Conservation (phyloP, 2,113 vertebrate species). For the Engraulis encrasicolus region DNA sequence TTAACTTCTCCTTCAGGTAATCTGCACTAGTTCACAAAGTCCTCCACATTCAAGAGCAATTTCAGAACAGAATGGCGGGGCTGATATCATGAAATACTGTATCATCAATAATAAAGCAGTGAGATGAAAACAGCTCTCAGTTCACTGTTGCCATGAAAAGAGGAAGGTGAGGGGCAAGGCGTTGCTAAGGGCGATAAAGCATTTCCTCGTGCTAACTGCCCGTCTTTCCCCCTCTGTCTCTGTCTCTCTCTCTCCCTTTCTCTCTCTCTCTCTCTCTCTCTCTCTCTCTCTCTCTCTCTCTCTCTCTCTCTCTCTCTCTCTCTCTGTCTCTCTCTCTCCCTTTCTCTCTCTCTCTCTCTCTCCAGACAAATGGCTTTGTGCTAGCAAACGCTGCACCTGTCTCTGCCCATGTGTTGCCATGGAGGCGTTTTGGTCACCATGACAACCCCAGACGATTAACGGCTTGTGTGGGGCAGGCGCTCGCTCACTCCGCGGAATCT, state of each 20-base stretch:
- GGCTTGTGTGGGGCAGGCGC: slow-evolving; percentile 32
- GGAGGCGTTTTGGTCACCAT: slow-evolving; percentile 45
- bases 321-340: too few species aligned
- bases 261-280: slow-evolving; percentile 11
- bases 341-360: background rate
- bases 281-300: background rate
- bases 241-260: slow-evolving; percentile 14
- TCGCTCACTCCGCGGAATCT: background rate
- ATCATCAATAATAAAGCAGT: slow-evolving; percentile 1
- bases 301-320: too few species aligned
- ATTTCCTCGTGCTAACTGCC: slow-evolving; percentile 21
- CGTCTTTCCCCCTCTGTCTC: slow-evolving; percentile 17
- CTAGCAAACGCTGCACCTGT: slow-evolving; percentile 42
- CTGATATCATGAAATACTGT: background rate
- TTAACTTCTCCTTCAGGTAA: background rate
- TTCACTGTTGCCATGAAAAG: slow-evolving; percentile 30
- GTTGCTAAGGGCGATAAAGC: slow-evolving; percentile 35
- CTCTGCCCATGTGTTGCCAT: slow-evolving; percentile 47
- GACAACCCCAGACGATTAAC: slow-evolving; percentile 34
- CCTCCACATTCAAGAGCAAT: background rate
- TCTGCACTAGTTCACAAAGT: background rate
- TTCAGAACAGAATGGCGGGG: background rate
- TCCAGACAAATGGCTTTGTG: slow-evolving; percentile 47
- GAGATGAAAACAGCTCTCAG: background rate
- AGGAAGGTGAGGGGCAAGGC: slow-evolving; percentile 3